These are phyloP conservation scores for Holothuria scabra DNA, from an alignment of 53 echinoderm and acorn worm species.

Conservation along the genomic window DNA sequence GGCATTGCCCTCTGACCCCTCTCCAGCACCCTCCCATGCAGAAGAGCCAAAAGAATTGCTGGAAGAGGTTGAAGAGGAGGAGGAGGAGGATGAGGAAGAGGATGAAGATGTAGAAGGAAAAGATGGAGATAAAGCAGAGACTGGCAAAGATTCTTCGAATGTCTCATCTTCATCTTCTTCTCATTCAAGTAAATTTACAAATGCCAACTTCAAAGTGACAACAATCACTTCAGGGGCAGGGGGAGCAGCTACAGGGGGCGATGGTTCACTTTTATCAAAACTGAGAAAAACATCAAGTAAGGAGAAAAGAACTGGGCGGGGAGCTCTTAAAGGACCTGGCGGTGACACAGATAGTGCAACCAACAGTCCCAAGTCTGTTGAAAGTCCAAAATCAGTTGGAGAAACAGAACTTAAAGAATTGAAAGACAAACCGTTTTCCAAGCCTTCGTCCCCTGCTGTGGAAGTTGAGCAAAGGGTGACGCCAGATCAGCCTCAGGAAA, in stretches of 20 bases:
- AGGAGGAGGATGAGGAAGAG: slow-evolving; percentile 62
- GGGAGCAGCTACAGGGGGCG: slow-evolving; percentile 45
- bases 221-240: slow-evolving; percentile 67
- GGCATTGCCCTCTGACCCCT: not conserved
- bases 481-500: not conserved
- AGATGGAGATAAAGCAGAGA: slow-evolving; percentile 46
- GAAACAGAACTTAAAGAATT: slow-evolving; percentile 1
- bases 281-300: slow-evolving; percentile 63
- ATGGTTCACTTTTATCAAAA: slow-evolving; percentile 82
- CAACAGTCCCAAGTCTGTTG: slow-evolving; percentile 39
- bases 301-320: slow-evolving; percentile 24
- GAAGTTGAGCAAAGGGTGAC: slow-evolving; percentile 11
- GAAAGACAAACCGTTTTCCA: slow-evolving; percentile 10
- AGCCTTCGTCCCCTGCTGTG: not conserved
- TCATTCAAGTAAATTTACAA: slow-evolving; percentile 91
- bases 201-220: slow-evolving; percentile 97
- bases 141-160: slow-evolving; percentile 3
- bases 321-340: not conserved
- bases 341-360: slow-evolving; percentile 17
- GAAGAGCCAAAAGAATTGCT: slow-evolving; percentile 42
- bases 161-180: slow-evolving; percentile 48
- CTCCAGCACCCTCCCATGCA: not conserved
- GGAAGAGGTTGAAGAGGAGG: slow-evolving; percentile 38
- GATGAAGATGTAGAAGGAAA: slow-evolving; percentile 69
- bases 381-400: slow-evolving; percentile 14